Evolutionary conservation across 1,140 invertebrate species (phyloP).

Genomic region (Drosophila aff.): DNA sequence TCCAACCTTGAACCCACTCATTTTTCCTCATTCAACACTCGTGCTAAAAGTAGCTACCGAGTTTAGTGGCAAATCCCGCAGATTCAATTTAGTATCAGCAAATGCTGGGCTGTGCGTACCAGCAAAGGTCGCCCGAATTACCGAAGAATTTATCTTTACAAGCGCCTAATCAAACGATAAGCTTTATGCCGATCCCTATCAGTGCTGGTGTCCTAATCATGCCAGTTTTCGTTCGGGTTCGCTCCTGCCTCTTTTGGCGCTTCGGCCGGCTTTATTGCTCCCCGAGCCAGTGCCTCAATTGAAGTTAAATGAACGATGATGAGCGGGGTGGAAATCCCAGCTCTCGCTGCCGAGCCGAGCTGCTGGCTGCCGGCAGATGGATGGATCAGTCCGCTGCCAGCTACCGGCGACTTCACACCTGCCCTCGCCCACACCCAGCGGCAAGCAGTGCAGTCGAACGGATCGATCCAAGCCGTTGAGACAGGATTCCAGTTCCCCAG

Average conservation of each 20-base stretch:
- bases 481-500: constrained; percentile 25
- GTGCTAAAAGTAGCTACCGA: constrained; percentile 32
- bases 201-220: constrained; percentile 42
- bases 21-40: neutral
- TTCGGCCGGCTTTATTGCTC: constrained; percentile 24
- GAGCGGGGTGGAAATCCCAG: constrained; percentile 28
- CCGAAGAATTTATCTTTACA: constrained; percentile 67
- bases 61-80: constrained; percentile 39
- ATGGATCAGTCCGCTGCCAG: constrained; percentile 71
- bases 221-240: constrained; percentile 44
- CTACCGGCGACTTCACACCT: constrained; percentile 77
- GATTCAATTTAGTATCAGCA: constrained; percentile 56
- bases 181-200: constrained; percentile 74
- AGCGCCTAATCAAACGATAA: constrained; percentile 76
- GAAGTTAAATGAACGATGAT: constrained; percentile 45
- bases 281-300: constrained; percentile 44
- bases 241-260: constrained; percentile 30
- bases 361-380: constrained; percentile 37
- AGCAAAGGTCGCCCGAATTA: constrained; percentile 28
- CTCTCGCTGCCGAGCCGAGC: constrained; percentile 55
- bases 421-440: constrained; percentile 30
- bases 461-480: constrained; percentile 24
- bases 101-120: neutral
- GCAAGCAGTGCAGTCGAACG: constrained; percentile 38
- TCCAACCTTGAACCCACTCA: neutral